phyloP scores from a whole-genome alignment of 2,797 vertebrate genomes.

The Lepus oiostolus region DNA sequence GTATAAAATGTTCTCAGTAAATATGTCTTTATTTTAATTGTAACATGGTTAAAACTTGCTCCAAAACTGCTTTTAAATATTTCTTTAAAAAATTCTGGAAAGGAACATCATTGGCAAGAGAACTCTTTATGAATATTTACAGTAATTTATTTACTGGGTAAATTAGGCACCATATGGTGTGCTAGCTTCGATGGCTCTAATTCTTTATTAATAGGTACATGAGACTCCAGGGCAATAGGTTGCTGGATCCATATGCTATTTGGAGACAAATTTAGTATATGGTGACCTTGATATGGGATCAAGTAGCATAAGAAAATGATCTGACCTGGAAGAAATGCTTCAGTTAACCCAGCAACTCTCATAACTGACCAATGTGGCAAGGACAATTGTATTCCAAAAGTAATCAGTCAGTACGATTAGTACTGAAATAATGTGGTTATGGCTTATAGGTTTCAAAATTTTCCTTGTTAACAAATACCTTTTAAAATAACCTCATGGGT shows the following conservation, averaged over 20 bases:
- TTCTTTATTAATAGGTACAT: conserved; percentile 74
- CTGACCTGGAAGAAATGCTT: conserved; percentile 73
- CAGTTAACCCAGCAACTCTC: conserved; percentile 65
- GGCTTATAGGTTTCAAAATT: conserved; percentile 62
- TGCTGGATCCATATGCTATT: conserved; percentile 72
- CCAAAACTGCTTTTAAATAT: conserved; percentile 1
- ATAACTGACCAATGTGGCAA: conserved; percentile 70
- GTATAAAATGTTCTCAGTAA: neutral
- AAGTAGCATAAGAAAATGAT: conserved; percentile 71
- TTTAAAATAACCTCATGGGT: conserved; percentile 58
- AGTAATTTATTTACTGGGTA: conserved; percentile 60
- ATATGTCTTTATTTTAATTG: neutral
- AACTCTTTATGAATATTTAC: conserved; percentile 64
- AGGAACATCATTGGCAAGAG: neutral
- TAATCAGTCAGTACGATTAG: conserved; percentile 57
- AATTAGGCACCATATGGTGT: conserved; percentile 74
- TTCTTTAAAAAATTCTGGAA: neutral
- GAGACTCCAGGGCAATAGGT: conserved; percentile 35
- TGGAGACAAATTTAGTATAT: conserved; percentile 74
- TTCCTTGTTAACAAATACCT: conserved; percentile 60
- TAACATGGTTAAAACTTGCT: neutral
- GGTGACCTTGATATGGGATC: conserved; percentile 73
- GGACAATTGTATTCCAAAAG: conserved; percentile 62
- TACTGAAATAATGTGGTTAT: conserved; percentile 54
- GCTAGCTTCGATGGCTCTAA: conserved; percentile 48